These are phyloP conservation scores for Dasyprocta punctata DNA, from an alignment of 2,113 vertebrate species.

Conservation along the genomic window DNA sequence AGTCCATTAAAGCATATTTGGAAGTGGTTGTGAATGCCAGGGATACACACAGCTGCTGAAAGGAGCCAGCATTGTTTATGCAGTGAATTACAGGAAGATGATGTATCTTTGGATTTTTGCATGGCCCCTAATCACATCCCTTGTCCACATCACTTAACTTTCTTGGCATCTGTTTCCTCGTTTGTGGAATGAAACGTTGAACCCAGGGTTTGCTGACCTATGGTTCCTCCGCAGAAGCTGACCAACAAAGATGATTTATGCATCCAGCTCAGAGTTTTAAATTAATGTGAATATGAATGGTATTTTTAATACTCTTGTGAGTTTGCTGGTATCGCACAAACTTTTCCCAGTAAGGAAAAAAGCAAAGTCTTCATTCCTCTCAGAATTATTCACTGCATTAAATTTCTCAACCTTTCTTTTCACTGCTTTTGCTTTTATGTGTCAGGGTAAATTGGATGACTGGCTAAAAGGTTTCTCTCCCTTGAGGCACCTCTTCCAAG, in stretches of 20 bases:
- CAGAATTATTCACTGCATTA: not conserved
- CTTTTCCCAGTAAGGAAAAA: not conserved
- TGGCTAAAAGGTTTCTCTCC: not conserved
- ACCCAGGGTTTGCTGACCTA: not conserved
- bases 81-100: not conserved
- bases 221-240: not conserved
- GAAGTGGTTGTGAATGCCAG: constrained; percentile 27
- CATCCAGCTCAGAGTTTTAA: not conserved
- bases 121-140: not conserved
- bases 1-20: constrained; percentile 35
- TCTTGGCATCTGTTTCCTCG: constrained; percentile 19
- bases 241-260: not conserved
- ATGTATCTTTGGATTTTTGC: not conserved
- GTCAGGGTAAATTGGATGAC: not conserved
- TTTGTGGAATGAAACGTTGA: not conserved
- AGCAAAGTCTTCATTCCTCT: not conserved
- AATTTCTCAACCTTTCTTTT: not conserved
- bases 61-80: not conserved
- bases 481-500: not conserved
- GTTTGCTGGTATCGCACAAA: not conserved
- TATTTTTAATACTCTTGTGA: not conserved
- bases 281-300: not conserved
- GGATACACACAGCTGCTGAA: not conserved
- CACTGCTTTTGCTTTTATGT: not conserved
- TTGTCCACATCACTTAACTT: not conserved